These are phyloP conservation scores for Macrophya alboannulata DNA, from an alignment of 2,888 invertebrate genomes.

Conservation along the genomic window DNA sequence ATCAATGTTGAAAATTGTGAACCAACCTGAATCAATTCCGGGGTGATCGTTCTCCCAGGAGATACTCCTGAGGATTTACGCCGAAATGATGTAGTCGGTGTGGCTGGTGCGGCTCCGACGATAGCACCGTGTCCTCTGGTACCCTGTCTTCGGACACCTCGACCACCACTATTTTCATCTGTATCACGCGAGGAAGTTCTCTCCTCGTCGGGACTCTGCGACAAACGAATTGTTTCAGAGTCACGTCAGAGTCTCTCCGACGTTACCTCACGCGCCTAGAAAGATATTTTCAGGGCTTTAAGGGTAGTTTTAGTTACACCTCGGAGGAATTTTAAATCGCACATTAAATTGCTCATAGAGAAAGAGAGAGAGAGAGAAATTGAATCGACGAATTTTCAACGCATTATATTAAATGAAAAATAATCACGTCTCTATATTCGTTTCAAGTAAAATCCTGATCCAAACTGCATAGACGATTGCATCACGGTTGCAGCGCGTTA, in stretches of 20 bases:
- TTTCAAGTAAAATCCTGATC: not conserved
- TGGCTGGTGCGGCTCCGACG: constrained; percentile 60
- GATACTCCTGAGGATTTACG: constrained; percentile 71
- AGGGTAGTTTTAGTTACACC: not conserved
- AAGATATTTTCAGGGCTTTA: constrained; percentile 50
- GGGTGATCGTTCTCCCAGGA: constrained; percentile 76
- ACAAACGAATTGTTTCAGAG: constrained; percentile 56
- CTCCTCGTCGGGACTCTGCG: constrained; percentile 68
- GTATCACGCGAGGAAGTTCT: constrained; percentile 57
- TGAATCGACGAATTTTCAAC: no score
- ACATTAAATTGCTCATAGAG: not conserved
- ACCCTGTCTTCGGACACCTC: constrained; percentile 61
- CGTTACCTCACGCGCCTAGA: constrained; percentile 56
- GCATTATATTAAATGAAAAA: no score
- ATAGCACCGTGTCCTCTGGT: constrained; percentile 62
- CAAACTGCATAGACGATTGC: not conserved
- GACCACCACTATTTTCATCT: constrained; percentile 60
- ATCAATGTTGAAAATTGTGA: not conserved
- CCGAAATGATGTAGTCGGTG: constrained; percentile 65
- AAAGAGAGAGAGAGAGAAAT: no score
- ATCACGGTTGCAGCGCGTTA: no score
- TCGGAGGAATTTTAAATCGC: not conserved
- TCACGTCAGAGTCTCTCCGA: constrained; percentile 56
- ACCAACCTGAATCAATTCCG: constrained; percentile 80
- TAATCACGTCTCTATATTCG: not conserved